Base-by-base conservation (phyloP, 1,140 invertebrate species). In the Brachionus rotundiformis region DNA sequence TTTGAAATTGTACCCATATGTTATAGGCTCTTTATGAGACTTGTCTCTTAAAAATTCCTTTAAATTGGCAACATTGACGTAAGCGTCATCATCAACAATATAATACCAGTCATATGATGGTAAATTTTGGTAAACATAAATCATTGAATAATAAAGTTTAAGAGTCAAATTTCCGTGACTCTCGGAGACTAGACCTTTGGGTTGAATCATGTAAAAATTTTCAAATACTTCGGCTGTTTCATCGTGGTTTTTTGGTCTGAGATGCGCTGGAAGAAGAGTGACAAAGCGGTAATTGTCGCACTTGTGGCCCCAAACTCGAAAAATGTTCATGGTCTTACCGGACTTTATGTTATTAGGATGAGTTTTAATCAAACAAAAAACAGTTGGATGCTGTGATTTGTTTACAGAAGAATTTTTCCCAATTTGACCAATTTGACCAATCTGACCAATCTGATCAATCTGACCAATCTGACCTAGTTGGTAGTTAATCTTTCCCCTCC, bases 21-120 rank as follows among this genome's bases (percentile, higher is more conserved):
- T 63, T 4, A 85, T 84, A 29, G 84, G 82, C 61, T 68, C 82
- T 54, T 80, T 82, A 63, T 82, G 81, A 83, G 82, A 49, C 82
- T 84, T 83, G n/a, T 83, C 79, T n/a, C 82, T 82, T 31, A 89
- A 83, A 61, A 88, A 85, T 59, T 85, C 83, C 23, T 87, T 84
- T 8, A 90, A 82, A 83, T 90, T 90, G 84, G 89, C 88, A n/a
- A 89, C 75, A 13, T 89, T 86, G 13, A 91, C 92, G 90, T 88
- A 95, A 88, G 95, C 96, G 85, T 97, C 95, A 87, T 96, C 95
- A 85, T 97, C 95, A 31, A 94, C 94, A 87, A 97, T 97, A 82
- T 96, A 89, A 86, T 95, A 95, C 94, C 94, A 96, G 86, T 96
- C 95, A 11, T 84, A 85, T 19, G 86, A 83, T 19, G 86, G 83